phyloP scores from a whole-genome alignment of 2,797 vertebrate genomes.

The Dallia pectoralis region DNA sequence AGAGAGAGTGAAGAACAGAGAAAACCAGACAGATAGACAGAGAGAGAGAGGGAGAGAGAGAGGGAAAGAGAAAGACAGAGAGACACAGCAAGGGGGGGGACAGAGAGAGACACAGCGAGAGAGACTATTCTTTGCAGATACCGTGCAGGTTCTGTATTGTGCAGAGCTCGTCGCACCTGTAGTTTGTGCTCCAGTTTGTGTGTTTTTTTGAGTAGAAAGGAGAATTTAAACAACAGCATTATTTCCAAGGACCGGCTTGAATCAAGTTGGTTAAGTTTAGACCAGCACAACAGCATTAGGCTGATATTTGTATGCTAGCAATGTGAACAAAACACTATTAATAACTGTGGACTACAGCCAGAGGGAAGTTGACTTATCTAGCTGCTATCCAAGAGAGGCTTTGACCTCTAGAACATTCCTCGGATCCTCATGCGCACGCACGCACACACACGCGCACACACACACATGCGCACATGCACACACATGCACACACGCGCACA shows the following conservation, averaged over 20 bases:
- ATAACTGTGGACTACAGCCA: too few relatives aligned
- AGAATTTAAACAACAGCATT: background rate
- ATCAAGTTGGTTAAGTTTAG: background rate
- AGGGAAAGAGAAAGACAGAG: too few relatives aligned
- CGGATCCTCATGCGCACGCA: slow-evolving; percentile 8
- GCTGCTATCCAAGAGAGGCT: slow-evolving; percentile 53
- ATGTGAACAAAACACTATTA: slow-evolving; percentile 26
- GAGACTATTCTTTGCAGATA: background rate
- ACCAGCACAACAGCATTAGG: slow-evolving; percentile 1
- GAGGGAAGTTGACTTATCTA: slow-evolving; percentile 47
- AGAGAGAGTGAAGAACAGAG: too few relatives aligned
- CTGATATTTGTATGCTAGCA: slow-evolving; percentile 46
- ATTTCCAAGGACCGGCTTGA: background rate
- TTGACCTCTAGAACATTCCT: slow-evolving; percentile 59
- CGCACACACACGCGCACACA: background rate
- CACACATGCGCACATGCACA: background rate
- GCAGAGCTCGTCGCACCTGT: background rate
- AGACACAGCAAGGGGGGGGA: too few relatives aligned
- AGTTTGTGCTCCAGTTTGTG: background rate
- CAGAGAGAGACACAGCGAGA: background rate
- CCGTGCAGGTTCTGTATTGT: background rate
- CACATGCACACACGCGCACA: background rate
- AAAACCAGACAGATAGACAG: background rate
- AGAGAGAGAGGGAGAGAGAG: too few relatives aligned
- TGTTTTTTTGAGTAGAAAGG: background rate